Conservation (phyloP, 2,113 vertebrate species). For the Octodon degus region DNA sequence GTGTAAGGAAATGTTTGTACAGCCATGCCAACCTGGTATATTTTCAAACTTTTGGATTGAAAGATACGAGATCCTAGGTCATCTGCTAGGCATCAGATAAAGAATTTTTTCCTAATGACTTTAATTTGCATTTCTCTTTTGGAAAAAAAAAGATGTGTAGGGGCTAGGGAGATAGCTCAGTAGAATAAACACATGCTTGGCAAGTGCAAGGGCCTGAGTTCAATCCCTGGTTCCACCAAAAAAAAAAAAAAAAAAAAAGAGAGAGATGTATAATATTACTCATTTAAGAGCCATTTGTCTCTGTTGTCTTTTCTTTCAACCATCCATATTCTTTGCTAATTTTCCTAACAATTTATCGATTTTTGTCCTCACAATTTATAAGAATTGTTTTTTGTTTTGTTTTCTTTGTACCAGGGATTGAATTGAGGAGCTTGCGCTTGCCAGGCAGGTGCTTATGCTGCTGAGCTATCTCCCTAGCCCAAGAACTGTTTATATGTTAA, state of each 20-base stretch:
- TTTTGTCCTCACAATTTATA: background rate
- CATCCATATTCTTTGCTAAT: background rate
- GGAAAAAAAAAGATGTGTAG: background rate
- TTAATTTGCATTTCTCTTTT: constrained; percentile 52
- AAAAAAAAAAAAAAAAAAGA: no score
- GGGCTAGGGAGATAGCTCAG: no score
- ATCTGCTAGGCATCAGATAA: background rate
- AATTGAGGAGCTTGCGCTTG: no score
- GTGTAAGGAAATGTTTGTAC: background rate
- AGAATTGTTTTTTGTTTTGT: background rate
- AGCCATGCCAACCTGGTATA: constrained; percentile 3
- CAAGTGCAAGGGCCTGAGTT: no score
- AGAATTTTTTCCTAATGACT: constrained; percentile 18
- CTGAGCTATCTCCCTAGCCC: no score
- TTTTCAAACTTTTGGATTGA: constrained; percentile 57
- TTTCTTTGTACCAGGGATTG: no score
- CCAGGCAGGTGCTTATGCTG: no score
- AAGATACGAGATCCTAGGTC: background rate
- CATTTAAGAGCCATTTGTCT: background rate
- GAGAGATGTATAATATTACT: background rate
- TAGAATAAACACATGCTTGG: no score
- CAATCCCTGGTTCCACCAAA: no score
- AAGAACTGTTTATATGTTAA: background rate
- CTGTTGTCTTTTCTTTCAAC: constrained; percentile 6
- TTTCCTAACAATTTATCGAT: constrained; percentile 16